These are phyloP conservation scores for Psilopogon haemacephalus DNA, from an alignment of 2,113 vertebrate genomes.

Conservation along the genomic window DNA sequence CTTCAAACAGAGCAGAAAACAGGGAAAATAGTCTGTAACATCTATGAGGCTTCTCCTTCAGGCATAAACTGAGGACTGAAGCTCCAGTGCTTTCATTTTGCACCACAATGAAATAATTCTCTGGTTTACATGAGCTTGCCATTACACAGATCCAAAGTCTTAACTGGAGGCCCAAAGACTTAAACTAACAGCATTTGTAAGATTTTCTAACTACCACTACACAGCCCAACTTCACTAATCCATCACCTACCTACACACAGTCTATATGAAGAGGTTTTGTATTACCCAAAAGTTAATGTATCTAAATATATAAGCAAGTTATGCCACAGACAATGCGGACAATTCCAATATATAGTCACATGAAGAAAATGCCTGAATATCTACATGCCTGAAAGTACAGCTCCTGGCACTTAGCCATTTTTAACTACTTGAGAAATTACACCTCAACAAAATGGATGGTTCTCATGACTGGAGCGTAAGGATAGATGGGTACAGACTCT, in stretches of 20 bases:
- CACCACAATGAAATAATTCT: neutral
- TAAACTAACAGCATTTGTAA: neutral
- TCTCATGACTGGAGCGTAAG: too few species aligned
- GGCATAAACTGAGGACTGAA: neutral
- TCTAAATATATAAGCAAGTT: neutral
- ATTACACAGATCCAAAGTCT: neutral
- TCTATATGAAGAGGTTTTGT: neutral
- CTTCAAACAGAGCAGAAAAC: too few species aligned
- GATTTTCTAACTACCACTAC: neutral
- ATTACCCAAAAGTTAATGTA: neutral
- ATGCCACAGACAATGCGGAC: neutral
- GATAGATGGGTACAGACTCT: too few species aligned
- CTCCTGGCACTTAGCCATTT: neutral
- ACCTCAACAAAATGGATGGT: neutral
- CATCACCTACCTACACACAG: neutral
- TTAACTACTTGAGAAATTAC: neutral
- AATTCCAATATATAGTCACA: neutral
- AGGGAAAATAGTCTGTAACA: neutral
- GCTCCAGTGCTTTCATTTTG: neutral
- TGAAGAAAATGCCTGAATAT: neutral
- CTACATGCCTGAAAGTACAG: neutral
- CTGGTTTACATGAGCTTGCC: neutral
- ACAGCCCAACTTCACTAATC: neutral
- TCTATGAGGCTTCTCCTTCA: neutral
- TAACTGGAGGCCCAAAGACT: neutral